Conservation (phyloP, 2,113 vertebrate species). For the Cervus canadensis region DNA sequence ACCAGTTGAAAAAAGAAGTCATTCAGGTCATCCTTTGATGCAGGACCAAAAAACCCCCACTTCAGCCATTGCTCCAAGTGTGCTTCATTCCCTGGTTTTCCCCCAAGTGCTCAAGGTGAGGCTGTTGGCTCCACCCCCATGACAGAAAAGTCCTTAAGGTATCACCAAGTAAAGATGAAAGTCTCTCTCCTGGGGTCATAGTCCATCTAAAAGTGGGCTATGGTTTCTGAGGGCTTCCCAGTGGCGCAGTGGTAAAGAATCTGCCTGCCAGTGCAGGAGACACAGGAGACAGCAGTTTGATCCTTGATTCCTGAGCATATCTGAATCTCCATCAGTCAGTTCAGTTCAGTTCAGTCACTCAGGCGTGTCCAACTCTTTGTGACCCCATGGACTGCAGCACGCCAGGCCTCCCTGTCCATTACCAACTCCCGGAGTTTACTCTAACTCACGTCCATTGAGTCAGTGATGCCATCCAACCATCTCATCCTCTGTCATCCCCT, state of each 20-base stretch:
- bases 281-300: background rate
- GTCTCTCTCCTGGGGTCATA: background rate
- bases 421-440: background rate
- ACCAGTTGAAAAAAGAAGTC: background rate
- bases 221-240: background rate
- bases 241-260: background rate
- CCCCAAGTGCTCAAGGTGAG: too few relatives aligned
- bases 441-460: background rate
- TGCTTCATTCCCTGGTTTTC: background rate
- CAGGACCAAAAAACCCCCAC: background rate
- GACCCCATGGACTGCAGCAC: background rate
- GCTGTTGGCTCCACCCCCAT: fast-evolving
- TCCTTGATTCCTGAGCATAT: background rate
- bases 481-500: background rate
- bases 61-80: background rate
- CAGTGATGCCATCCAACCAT: background rate
- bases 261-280: background rate
- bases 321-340: background rate
- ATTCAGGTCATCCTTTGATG: background rate
- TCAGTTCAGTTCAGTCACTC: background rate
- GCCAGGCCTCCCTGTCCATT: background rate
- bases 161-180: background rate
- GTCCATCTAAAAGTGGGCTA: background rate
- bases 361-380: fast-evolving
- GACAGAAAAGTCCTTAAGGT: background rate